Base-by-base conservation (phyloP, 1,140 invertebrate genomes). In the Thaumatotibia leucotreta region DNA sequence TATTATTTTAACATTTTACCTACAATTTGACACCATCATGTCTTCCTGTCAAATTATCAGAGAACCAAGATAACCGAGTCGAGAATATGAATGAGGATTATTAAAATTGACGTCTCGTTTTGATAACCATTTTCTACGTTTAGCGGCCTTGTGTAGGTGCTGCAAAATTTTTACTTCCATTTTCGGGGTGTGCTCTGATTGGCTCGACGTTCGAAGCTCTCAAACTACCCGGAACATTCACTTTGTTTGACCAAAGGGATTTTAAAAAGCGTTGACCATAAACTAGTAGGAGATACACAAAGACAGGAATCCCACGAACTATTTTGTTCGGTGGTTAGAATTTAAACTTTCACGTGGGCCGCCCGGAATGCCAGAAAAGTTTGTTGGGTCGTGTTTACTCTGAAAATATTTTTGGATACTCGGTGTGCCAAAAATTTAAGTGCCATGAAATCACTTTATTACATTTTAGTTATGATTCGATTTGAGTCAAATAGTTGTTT, bases 221-320 rank as follows among this genome's bases (percentile, higher is more conserved):
- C 11, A 27, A 58, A 27, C 23, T 8, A 27, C 50, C 2, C n/a
- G 10, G 23, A 58, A 58, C 11, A 24, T 54, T 23, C 22, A 58
- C 11, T 58, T 58, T 58, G 52, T 58, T 29, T 24, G 1, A 27
- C 23, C 52, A 58, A 58, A 58, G 24, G 52, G 52, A 27, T 58
- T 31, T 20, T 27, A 58, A 58, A 52, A 58, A 58, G 23, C 52
- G 52, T 58, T 58, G 27, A 58, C 52, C 52, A 58, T 31, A 58
- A 58, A 58, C 52, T 58, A 58, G 23, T 58, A 58, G n/a, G 29
- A 58, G 52, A 58, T 58, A 27, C 27, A 58, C 52, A 58, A 58
- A 58, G 52, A 58, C 52, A 58, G 24, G 52, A 58, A 58, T 58
- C 24, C 52, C 23, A 24, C 23, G 4, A 58, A 58, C 52, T 58